Conservation (phyloP, 2,113 vertebrate species). For the Porphyrio hochstetteri region DNA sequence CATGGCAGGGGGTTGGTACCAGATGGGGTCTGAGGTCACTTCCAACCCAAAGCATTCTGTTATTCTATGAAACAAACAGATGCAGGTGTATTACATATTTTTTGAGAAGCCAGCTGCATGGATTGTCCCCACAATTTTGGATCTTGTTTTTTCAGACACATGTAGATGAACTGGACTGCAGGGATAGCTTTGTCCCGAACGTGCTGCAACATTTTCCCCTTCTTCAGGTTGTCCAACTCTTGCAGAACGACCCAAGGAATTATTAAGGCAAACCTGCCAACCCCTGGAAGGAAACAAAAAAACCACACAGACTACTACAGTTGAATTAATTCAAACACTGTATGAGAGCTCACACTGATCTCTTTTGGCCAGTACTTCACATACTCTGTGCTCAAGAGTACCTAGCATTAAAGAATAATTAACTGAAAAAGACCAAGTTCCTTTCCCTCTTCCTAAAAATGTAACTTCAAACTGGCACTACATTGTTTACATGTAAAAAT, state of each 20-base stretch:
- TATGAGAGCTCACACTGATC: neutral
- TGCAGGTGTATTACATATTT: constrained; percentile 78
- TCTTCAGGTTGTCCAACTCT: constrained; percentile 90
- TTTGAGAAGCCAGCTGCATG: constrained; percentile 89
- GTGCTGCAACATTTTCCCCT: constrained; percentile 77
- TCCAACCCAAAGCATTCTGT: no score
- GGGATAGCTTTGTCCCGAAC: constrained; percentile 84
- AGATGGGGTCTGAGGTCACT: no score
- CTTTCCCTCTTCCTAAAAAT: neutral
- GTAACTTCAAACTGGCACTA: neutral
- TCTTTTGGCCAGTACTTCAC: neutral
- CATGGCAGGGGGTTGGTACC: no score
- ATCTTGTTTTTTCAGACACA: constrained; percentile 81
- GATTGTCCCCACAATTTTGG: constrained; percentile 89
- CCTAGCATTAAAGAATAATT: neutral
- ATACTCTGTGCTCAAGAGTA: neutral
- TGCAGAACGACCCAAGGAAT: constrained; percentile 96
- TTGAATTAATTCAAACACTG: neutral
- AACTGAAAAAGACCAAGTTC: neutral
- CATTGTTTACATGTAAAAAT: neutral
- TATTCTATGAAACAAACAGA: neutral
- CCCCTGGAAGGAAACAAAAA: constrained; percentile 60
- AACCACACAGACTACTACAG: neutral
- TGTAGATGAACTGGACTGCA: constrained; percentile 90
- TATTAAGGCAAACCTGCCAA: constrained; percentile 82